Evolutionary conservation across 2,888 invertebrate species (phyloP).

Genomic region (Drosophila cracens): DNA sequence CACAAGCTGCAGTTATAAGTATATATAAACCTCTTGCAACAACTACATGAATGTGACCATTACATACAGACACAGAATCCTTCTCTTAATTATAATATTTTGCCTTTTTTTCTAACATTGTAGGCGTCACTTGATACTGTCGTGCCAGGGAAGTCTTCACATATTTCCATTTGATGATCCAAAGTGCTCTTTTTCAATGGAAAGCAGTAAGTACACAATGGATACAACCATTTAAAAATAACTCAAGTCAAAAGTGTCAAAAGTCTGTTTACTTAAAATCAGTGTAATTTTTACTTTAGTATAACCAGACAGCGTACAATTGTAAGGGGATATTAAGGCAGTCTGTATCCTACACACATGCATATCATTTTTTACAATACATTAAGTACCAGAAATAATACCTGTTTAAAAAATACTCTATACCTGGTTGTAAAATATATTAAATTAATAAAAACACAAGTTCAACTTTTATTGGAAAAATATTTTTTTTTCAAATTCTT

Average conservation of each 20-base stretch:
- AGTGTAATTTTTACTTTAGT: not conserved
- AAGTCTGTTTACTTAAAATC: not conserved
- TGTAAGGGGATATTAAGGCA: not conserved
- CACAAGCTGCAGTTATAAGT: not conserved
- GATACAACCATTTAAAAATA: not conserved
- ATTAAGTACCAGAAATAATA: not conserved
- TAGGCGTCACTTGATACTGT: slow-evolving; percentile 95
- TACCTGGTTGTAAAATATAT: not conserved
- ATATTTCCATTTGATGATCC: slow-evolving; percentile 98
- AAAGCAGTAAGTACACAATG: slow-evolving; percentile 93
- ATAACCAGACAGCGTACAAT: not conserved
- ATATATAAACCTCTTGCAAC: not conserved
- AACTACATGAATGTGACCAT: not conserved
- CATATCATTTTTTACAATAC: not conserved
- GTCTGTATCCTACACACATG: not conserved
- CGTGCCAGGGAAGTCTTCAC: slow-evolving; percentile 96
- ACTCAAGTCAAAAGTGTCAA: not conserved
- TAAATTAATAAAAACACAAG: not conserved
- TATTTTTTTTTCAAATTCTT: not conserved
- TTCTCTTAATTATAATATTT: not conserved
- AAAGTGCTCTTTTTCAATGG: slow-evolving; percentile 97
- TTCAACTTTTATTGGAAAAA: not conserved
- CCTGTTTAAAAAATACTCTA: not conserved
- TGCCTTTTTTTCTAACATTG: slow-evolving; percentile 2
- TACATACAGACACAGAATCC: not conserved